Evolutionary conservation across 2,113 vertebrate genomes (phyloP).

Genomic region (Nyctibius bracteatus): DNA sequence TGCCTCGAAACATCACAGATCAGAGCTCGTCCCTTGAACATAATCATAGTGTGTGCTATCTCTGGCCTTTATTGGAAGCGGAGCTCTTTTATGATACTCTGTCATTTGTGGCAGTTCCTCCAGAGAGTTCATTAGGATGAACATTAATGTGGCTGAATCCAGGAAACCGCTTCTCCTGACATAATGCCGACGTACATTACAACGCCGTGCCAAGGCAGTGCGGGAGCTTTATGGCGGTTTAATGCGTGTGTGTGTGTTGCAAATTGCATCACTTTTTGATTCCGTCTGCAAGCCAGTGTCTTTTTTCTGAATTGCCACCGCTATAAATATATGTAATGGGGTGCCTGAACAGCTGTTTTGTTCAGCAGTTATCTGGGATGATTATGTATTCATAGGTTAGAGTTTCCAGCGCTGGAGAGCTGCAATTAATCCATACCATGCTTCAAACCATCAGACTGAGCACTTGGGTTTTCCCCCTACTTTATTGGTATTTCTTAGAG

Average conservation of each 20-base stretch:
- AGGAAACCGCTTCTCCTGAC: slow-evolving; percentile 36
- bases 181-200: slow-evolving; percentile 7
- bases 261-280: slow-evolving; percentile 11
- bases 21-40: not conserved
- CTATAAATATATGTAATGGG: slow-evolving; percentile 28
- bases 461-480: not conserved
- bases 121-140: slow-evolving; percentile 59
- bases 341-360: slow-evolving; percentile 23
- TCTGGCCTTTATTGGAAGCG: not conserved
- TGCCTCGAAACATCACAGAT: not conserved
- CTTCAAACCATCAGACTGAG: not conserved
- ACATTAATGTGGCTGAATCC: slow-evolving; percentile 49
- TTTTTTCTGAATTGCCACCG: not conserved
- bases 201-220: not conserved
- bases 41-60: slow-evolving; percentile 1
- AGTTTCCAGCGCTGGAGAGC: not conserved
- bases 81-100: slow-evolving; percentile 28
- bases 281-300: not conserved
- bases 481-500: not conserved
- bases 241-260: not conserved
- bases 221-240: slow-evolving; percentile 10
- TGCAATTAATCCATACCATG: not conserved
- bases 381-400: not conserved
- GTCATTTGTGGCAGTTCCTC: slow-evolving; percentile 55
- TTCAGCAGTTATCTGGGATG: not conserved